A percentile compares a stretch with the other conserved stretches of the same genome.
phyloP scores from a whole-genome alignment of 2,888 invertebrate species.

The Brenthis ino region DNA sequence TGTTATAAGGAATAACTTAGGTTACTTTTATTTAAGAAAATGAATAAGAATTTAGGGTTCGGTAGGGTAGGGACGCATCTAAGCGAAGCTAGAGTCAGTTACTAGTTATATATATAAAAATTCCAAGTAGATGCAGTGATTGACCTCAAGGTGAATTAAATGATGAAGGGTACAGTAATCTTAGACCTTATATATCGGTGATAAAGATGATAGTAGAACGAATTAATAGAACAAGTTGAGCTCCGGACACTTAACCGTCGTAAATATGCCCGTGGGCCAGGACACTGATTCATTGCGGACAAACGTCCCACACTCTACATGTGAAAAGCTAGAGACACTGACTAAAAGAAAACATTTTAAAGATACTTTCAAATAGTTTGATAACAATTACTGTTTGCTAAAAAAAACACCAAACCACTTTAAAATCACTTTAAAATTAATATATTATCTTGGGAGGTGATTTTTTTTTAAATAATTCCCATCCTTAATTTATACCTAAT shows the following conservation, averaged over 20 bases:
- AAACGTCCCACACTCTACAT: conserved; percentile 59
- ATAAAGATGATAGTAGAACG: conserved; percentile 51
- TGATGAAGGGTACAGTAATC: conserved; percentile 35
- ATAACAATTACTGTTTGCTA: no score
- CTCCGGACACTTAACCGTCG: conserved; percentile 53
- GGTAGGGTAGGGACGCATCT: no score
- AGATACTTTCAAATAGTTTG: conserved; percentile 3
- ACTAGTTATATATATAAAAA: no score
- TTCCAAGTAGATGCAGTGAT: background rate
- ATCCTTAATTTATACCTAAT: no score
- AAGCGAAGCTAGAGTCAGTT: no score
- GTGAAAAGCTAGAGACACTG: conserved; percentile 42
- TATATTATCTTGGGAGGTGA: no score
- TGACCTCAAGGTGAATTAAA: conserved; percentile 9
- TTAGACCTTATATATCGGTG: conserved; percentile 47
- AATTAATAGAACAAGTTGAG: conserved; percentile 25
- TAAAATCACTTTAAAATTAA: no score
- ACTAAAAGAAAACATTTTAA: conserved; percentile 9
- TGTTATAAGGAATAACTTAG: no score
- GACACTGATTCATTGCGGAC: conserved; percentile 68
- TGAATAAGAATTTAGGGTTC: no score
- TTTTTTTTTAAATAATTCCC: background rate
- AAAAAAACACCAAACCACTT: no score
- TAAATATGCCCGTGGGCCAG: conserved; percentile 71
- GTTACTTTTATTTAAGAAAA: no score